Percentiles rank a stretch among this genome's conserved stretches.
phyloP scores from a whole-genome alignment of 2,888 invertebrate genomes.

The Epinotia demarniana region DNA sequence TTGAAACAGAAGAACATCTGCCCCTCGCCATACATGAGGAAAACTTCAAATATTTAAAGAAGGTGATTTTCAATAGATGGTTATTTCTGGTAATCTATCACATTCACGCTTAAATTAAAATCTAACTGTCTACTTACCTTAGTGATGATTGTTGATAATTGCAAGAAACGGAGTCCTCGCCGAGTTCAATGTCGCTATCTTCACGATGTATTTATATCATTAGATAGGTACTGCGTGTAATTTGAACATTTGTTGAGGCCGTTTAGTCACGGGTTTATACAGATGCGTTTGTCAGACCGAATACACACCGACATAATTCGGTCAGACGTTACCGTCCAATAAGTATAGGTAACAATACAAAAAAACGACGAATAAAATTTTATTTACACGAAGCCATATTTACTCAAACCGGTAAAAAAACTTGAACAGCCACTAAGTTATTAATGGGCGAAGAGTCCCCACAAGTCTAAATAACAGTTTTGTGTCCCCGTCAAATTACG shows the following conservation, averaged over 20 bases:
- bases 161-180: neutral
- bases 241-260: no score
- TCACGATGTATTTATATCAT: no score
- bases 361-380: neutral
- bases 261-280: no score
- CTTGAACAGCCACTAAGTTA: conserved; percentile 49
- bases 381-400: conserved; percentile 29
- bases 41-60: no score
- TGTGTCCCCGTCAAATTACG: conserved; percentile 71
- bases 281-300: no score
- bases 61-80: no score
- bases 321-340: neutral
- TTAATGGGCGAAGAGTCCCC: conserved; percentile 53
- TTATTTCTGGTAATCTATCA: no score
- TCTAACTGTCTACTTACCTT: neutral
- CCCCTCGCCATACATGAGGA: no score
- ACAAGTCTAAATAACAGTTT: conserved; percentile 71
- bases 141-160: neutral
- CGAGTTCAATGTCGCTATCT: neutral
- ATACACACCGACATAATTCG: neutral
- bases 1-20: no score
- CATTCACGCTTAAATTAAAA: neutral
- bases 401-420: conserved; percentile 40
- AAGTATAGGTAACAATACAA: neutral
- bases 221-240: no score